Conservation (phyloP, 2,888 invertebrate species). For the Thumatha senex region DNA sequence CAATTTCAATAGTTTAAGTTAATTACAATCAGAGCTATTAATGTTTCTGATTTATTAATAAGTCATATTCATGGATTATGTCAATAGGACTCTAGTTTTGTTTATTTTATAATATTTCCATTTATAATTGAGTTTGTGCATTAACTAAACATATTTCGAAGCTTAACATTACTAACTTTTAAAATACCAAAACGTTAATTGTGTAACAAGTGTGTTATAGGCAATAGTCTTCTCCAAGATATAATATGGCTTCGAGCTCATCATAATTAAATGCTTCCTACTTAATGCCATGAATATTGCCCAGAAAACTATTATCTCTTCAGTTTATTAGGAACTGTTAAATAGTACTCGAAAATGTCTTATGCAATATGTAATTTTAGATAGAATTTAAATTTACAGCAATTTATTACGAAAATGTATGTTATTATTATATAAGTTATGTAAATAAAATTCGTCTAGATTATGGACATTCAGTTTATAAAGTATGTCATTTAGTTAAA, state of each 20-base stretch:
- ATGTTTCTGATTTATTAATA: conserved; percentile 31
- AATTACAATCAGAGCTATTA: conserved; percentile 34
- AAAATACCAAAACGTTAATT: too few relatives aligned
- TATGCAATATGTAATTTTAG: too few relatives aligned
- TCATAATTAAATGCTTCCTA: too few relatives aligned
- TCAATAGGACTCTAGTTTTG: conserved; percentile 25
- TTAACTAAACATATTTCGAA: background rate
- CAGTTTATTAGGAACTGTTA: too few relatives aligned
- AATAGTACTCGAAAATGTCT: too few relatives aligned
- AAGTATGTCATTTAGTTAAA: conserved; percentile 27
- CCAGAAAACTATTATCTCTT: too few relatives aligned
- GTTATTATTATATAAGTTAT: background rate
- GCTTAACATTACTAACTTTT: too few relatives aligned
- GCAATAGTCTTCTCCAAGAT: too few relatives aligned
- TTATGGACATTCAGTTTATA: conserved; percentile 23
- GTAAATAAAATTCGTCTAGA: conserved; percentile 1
- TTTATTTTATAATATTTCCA: conserved; percentile 26
- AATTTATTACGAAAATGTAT: background rate
- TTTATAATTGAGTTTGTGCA: conserved; percentile 1
- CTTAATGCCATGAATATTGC: too few relatives aligned
- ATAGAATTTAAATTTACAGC: background rate
- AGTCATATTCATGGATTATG: conserved; percentile 33
- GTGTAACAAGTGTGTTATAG: too few relatives aligned
- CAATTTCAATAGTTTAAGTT: conserved; percentile 36
- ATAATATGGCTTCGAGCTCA: too few relatives aligned